Evolutionary conservation across 2,113 vertebrate genomes (phyloP).

Genomic region (Gobio gobio): DNA sequence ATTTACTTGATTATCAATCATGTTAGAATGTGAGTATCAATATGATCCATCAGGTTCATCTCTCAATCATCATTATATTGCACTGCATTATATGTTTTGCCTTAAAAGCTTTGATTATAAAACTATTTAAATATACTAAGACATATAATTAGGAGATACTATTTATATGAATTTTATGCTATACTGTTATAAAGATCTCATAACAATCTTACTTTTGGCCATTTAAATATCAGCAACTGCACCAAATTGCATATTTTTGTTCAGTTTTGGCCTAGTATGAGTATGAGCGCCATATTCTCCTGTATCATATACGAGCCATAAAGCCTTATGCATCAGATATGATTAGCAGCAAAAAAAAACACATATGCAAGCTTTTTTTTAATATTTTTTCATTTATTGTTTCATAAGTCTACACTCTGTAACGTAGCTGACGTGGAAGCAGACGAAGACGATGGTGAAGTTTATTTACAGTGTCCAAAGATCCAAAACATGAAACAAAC

Average conservation of each 20-base stretch:
- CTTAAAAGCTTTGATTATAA: no score
- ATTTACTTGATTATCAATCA: not conserved
- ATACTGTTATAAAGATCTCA: not conserved
- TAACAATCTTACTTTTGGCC: not conserved
- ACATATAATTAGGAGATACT: no score
- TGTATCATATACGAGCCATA: not conserved
- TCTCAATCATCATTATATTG: not conserved
- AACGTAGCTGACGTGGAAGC: no score
- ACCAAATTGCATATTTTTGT: not conserved
- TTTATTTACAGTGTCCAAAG: no score
- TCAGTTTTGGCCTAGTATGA: not conserved
- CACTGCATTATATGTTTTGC: not conserved
- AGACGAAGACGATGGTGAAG: no score
- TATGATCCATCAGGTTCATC: no score
- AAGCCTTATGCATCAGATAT: not conserved
- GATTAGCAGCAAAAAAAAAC: not conserved
- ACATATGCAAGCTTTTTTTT: not conserved
- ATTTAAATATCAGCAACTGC: not conserved
- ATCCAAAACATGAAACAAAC: no score
- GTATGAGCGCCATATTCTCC: not conserved
- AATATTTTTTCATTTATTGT: no score
- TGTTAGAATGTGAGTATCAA: no score
- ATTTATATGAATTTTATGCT: not conserved
- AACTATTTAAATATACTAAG: not conserved
- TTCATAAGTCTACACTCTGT: no score